These are phyloP conservation scores for Sigmodon hispidus DNA, from an alignment of 2,113 vertebrate genomes.

Conservation along the genomic window DNA sequence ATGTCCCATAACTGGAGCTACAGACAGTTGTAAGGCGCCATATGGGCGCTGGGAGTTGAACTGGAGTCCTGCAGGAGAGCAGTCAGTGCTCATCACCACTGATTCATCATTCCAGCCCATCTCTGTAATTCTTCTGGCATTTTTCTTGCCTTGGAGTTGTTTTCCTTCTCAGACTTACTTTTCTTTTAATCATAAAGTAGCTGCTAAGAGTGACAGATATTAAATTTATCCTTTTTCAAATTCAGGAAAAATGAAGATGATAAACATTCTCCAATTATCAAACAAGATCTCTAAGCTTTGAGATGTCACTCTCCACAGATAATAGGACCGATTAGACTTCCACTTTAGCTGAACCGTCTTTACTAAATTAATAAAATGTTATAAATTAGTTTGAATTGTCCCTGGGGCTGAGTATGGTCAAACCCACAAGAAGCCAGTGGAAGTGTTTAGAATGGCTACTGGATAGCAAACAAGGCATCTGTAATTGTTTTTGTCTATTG, in stretches of 20 bases:
- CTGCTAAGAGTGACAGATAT: not conserved
- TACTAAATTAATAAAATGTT: conserved; percentile 10
- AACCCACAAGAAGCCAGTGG: not conserved
- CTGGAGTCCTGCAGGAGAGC: not conserved
- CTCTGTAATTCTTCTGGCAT: not conserved
- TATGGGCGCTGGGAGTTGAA: not conserved
- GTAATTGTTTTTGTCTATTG: conserved; percentile 1
- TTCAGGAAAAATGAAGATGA: not conserved
- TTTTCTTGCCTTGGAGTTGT: not conserved
- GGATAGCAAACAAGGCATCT: not conserved
- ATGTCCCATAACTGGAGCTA: not conserved
- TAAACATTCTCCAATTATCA: not conserved
- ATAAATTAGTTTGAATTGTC: conserved; percentile 10
- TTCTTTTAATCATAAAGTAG: not conserved
- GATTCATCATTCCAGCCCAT: not conserved
- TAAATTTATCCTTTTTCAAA: not conserved
- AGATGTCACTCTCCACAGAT: not conserved
- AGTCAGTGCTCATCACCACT: not conserved
- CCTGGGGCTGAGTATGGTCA: not conserved
- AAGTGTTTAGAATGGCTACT: not conserved
- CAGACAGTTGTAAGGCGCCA: not conserved
- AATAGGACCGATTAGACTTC: not conserved
- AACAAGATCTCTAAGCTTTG: not conserved
- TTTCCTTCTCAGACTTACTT: not conserved
- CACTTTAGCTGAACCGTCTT: not conserved